phyloP scores from a whole-genome alignment of 2,888 invertebrate genomes.

The Pristionchus japonicus region DNA sequence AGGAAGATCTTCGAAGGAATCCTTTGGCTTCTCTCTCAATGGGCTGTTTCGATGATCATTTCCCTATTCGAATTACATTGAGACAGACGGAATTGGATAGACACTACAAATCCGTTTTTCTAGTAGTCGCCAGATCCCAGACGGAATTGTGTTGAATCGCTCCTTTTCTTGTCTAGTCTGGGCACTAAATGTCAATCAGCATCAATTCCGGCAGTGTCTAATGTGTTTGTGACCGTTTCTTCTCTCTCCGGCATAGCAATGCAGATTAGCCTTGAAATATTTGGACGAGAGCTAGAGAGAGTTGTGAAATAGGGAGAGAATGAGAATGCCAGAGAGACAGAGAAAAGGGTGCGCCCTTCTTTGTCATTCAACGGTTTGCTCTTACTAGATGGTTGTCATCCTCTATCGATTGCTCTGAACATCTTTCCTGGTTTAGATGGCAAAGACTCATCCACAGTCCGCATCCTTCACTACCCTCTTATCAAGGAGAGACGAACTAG shows the following conservation, averaged over 20 bases:
- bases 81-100: neutral
- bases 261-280: neutral
- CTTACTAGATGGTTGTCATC: neutral
- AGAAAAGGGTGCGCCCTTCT: no score
- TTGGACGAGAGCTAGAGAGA: neutral
- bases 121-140: neutral
- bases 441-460: neutral
- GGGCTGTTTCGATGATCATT: slow-evolving; percentile 2
- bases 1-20: neutral
- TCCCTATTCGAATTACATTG: neutral
- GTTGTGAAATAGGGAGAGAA: neutral
- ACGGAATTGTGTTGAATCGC: neutral
- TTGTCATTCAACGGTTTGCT: neutral
- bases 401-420: neutral
- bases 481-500: slow-evolving; percentile 7
- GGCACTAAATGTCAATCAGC: neutral
- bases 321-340: no score
- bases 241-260: neutral
- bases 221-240: neutral
- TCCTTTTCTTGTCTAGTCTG: neutral
- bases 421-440: neutral
- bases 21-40: neutral
- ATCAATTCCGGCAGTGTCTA: no score
- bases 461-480: neutral
- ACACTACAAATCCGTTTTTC: neutral